Evolutionary conservation across 2,888 invertebrate genomes (phyloP).

Genomic region (Pseudococcus jackbeardsleyi): DNA sequence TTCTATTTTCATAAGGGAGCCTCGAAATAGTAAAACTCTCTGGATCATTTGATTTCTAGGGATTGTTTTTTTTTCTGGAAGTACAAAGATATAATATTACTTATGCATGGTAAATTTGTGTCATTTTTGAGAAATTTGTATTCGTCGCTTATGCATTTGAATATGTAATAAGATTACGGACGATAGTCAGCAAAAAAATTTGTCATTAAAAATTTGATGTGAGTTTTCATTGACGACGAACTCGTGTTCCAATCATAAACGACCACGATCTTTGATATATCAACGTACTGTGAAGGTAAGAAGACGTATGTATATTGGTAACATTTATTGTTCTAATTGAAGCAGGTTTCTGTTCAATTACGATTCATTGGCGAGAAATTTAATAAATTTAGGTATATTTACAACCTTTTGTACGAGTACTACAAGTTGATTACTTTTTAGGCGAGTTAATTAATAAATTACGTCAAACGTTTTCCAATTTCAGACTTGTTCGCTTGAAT

Average conservation of each 20-base stretch:
- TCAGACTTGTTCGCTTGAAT: background rate
- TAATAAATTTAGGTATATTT: background rate
- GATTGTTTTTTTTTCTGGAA: too few relatives aligned
- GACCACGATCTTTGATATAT: conserved; percentile 48
- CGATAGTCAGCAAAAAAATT: background rate
- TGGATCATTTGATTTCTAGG: too few relatives aligned
- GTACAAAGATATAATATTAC: too few relatives aligned
- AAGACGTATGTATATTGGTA: conserved; percentile 21
- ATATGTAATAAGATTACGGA: too few relatives aligned
- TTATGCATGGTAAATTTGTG: too few relatives aligned
- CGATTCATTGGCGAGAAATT: background rate
- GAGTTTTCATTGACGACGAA: conserved; percentile 16
- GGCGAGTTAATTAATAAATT: background rate
- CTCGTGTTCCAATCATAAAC: conserved; percentile 51
- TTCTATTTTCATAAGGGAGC: too few relatives aligned
- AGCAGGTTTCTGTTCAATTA: background rate
- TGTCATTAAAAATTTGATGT: background rate
- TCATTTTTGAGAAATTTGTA: too few relatives aligned
- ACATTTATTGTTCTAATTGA: background rate
- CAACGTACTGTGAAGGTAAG: background rate
- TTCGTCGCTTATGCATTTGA: too few relatives aligned
- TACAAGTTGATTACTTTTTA: background rate
- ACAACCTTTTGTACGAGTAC: background rate
- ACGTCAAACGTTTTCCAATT: background rate
- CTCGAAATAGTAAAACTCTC: too few relatives aligned